These are phyloP conservation scores for Myoxocephalus aenaeus DNA, from an alignment of 2,797 vertebrate genomes.

Conservation along the genomic window DNA sequence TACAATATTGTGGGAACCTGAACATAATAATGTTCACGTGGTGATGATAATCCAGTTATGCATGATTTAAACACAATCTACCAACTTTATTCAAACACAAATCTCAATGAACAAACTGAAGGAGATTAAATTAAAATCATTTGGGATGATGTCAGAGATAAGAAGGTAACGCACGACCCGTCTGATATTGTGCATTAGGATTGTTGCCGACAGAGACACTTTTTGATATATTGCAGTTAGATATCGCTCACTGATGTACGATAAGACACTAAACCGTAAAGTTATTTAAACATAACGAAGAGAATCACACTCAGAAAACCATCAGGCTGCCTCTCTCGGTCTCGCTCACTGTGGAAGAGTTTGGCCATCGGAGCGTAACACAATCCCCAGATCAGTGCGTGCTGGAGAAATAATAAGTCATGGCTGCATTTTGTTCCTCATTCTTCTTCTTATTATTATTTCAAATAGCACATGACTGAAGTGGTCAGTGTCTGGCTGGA, in stretches of 20 bases:
- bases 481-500: conserved; percentile 35
- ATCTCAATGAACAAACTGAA: neutral
- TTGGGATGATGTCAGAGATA: conserved; percentile 7
- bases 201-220: neutral
- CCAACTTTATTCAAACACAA: conserved; percentile 3
- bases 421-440: conserved; percentile 54
- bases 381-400: conserved; percentile 40
- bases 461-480: conserved; percentile 40
- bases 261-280: neutral
- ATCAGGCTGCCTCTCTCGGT: conserved; percentile 8
- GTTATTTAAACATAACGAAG: neutral
- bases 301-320: conserved; percentile 14
- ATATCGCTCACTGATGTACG: neutral
- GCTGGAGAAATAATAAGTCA: conserved; percentile 49
- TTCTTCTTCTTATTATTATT: conserved; percentile 56
- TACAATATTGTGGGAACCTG: neutral
- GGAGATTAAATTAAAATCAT: conserved; percentile 3
- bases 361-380: conserved; percentile 25
- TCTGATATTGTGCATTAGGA: neutral
- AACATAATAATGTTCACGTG: neutral
- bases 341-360: neutral
- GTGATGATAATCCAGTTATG: neutral
- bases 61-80: neutral
- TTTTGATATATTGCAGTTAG: neutral
- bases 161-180: neutral